Conservation (phyloP, 1,140 invertebrate species). For the Ectropis grisescens region DNA sequence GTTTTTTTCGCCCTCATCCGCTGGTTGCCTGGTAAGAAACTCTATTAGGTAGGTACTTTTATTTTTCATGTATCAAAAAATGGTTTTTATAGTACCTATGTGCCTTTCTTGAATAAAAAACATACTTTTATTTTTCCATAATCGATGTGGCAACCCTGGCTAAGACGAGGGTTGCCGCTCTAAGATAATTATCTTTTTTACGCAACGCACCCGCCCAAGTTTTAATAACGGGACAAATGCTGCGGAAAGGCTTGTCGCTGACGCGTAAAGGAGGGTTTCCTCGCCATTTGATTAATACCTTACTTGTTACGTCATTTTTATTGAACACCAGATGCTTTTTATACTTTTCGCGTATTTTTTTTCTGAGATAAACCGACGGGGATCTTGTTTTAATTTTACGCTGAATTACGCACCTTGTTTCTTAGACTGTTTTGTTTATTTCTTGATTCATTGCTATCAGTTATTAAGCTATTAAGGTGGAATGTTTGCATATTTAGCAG, state of each 20-base stretch:
- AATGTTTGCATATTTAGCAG: too few species aligned
- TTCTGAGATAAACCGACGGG: slow-evolving; percentile 27
- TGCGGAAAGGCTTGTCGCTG: slow-evolving; percentile 61
- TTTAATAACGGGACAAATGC: slow-evolving; percentile 68
- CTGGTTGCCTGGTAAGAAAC: too few species aligned
- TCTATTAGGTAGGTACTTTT: too few species aligned
- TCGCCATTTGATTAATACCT: slow-evolving; percentile 58
- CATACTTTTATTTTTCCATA: too few species aligned
- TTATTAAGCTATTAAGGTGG: too few species aligned
- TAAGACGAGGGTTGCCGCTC: slow-evolving; percentile 54
- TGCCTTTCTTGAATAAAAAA: too few species aligned
- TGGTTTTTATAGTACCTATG: too few species aligned
- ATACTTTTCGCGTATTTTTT: slow-evolving; percentile 48
- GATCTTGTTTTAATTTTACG: slow-evolving; percentile 57
- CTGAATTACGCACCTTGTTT: slow-evolving; percentile 42
- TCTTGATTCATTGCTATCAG: too few species aligned
- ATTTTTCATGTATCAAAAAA: too few species aligned
- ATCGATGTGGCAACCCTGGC: slow-evolving; percentile 26
- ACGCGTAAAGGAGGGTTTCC: slow-evolving; percentile 58
- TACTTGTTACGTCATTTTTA: slow-evolving; percentile 49
- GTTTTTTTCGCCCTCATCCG: too few species aligned
- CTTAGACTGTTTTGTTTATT: slow-evolving; percentile 6
- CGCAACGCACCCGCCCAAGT: slow-evolving; percentile 43
- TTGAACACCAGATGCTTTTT: slow-evolving; percentile 66
- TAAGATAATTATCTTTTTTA: slow-evolving; percentile 71